Base-by-base conservation (phyloP, 2,797 vertebrate species). In the Anomalospiza imberbis region DNA sequence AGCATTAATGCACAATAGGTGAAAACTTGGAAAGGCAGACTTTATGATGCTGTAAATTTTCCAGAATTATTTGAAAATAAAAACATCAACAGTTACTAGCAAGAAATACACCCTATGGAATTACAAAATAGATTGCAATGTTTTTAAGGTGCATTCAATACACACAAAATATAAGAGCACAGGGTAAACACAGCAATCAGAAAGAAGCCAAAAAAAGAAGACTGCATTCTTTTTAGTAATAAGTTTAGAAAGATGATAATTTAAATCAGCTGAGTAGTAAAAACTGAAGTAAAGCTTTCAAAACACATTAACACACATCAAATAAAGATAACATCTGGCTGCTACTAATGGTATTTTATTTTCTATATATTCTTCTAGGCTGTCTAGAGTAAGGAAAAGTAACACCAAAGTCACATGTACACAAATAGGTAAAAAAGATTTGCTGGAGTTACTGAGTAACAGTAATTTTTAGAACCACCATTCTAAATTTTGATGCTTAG, bases 401-500 rank as follows among this genome's bases (percentile, higher is more conserved):
- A 91, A 86, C 11, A 78, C 19, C 42, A 40, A 88, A 81, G 32
- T 15, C 70, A 68, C 2, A 1, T 34, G 48, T 66, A 68, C 54
- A 68, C 16, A 86, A 86, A 91, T 9, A 29, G 26, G 40, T 68
- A 78, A 67, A 95, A 95, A 75, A 32, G 29, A 60, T 88, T 88
- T 86, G 54, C 24, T 48, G 67, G 86, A 88, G 14, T 87, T 86
- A 73, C 58, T 32, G 15, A 66, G 36, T 51, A 91, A 55, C 60
- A 74, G 11, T 57, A 34, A 51, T 92, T 94, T 91, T 92, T 82
- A 95, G 25, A 85, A 67, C 19, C 25, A 8, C 19, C 63, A 57
- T 74, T 89, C 75, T 80, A 88, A 88, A 92, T 83, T 89, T 60
- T 87, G 90, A 93, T 90, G 68, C 44, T 93, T 62, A 84, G 48